Percentiles rank a stretch among this genome's conserved stretches.
These are phyloP conservation scores for Lethrus apterus DNA, from an alignment of 1,140 invertebrate species.

Conservation along the genomic window DNA sequence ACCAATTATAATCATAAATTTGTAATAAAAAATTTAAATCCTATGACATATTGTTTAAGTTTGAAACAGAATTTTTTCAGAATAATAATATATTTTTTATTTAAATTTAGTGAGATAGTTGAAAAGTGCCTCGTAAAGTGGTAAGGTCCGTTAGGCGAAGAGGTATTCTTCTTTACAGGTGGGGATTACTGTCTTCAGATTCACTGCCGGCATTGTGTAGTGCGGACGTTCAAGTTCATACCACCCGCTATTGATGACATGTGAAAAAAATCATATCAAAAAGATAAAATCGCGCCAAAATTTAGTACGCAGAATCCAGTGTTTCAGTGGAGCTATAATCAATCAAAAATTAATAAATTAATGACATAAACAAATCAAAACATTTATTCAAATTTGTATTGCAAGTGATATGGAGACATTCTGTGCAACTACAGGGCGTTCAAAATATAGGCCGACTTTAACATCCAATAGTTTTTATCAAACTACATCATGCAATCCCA, in stretches of 20 bases:
- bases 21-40: no score
- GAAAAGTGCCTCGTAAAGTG: no score
- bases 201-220: conserved; percentile 10
- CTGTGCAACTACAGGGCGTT: background rate
- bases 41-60: no score
- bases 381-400: background rate
- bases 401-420: conserved; percentile 7
- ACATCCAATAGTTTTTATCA: conserved; percentile 9
- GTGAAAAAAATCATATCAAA: background rate
- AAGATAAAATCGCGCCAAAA: background rate
- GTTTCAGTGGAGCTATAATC: background rate
- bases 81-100: no score
- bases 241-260: background rate
- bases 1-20: no score
- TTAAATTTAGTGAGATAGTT: no score
- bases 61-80: no score
- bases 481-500: background rate
- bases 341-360: background rate
- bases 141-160: no score
- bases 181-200: no score
- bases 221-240: conserved; percentile 7
- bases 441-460: conserved; percentile 9
- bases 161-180: no score
- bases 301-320: background rate
- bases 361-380: background rate